Conservation (phyloP, 2,113 vertebrate species). For the Microcebus lehilahytsara region DNA sequence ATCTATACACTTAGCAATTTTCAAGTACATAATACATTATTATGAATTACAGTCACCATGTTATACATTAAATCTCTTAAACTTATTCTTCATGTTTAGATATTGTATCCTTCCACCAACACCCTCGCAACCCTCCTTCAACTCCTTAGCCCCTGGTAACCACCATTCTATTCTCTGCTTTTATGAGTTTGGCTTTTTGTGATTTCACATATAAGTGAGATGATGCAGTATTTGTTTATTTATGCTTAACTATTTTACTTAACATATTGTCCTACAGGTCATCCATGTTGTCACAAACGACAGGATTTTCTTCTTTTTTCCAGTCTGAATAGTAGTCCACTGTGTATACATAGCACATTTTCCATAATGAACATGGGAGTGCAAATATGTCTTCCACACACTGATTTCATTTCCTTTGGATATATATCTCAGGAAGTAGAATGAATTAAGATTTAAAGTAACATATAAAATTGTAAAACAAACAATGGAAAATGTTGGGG, state of each 20-base stretch:
- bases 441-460: background rate
- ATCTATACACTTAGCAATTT: background rate
- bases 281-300: background rate
- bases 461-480: background rate
- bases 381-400: background rate
- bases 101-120: background rate
- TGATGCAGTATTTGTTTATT: background rate
- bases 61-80: background rate
- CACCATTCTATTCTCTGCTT: background rate
- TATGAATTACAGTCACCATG: background rate
- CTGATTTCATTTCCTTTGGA: background rate
- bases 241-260: background rate
- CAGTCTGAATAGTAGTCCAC: background rate
- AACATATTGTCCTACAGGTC: background rate
- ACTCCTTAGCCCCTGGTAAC: background rate
- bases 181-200: background rate
- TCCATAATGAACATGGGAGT: background rate
- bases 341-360: background rate
- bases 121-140: background rate
- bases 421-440: background rate
- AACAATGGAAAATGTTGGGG: background rate
- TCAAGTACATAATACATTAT: background rate
- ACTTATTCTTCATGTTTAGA: background rate
- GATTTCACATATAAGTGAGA: background rate
- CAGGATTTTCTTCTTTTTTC: background rate